phyloP scores from a whole-genome alignment of 2,888 invertebrate species.

The Antitype chi region DNA sequence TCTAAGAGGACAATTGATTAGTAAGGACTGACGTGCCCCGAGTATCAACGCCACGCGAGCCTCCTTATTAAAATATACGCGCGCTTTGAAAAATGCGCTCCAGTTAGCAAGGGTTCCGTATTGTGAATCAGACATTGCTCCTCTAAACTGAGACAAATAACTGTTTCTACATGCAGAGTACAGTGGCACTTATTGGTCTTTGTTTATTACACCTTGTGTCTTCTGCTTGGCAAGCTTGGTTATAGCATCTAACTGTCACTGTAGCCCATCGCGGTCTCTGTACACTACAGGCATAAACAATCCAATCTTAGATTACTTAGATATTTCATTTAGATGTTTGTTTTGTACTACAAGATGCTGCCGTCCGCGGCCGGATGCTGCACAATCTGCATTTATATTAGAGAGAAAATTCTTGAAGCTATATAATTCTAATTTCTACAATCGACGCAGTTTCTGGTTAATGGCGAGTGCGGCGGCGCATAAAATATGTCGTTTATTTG shows the following conservation, averaged over 20 bases:
- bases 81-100: constrained; percentile 31
- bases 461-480: constrained; percentile 39
- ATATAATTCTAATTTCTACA: constrained; percentile 48
- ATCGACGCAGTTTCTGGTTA: constrained; percentile 44
- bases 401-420: constrained; percentile 47
- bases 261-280: background rate
- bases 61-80: constrained; percentile 72
- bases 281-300: background rate
- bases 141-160: background rate
- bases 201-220: background rate
- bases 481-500: constrained; percentile 61
- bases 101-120: constrained; percentile 65
- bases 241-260: background rate
- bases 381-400: constrained; percentile 35
- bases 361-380: constrained; percentile 23
- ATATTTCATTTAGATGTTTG: constrained; percentile 22
- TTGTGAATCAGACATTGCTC: background rate
- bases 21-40: constrained; percentile 70
- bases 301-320: constrained; percentile 24
- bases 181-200: background rate
- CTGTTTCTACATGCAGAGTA: too few species aligned
- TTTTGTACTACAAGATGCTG: constrained; percentile 6
- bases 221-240: background rate
- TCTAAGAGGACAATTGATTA: constrained; percentile 80
- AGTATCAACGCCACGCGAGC: constrained; percentile 69